phyloP scores from a whole-genome alignment of 2,113 vertebrate genomes.

The Entomyzon cyanotis region DNA sequence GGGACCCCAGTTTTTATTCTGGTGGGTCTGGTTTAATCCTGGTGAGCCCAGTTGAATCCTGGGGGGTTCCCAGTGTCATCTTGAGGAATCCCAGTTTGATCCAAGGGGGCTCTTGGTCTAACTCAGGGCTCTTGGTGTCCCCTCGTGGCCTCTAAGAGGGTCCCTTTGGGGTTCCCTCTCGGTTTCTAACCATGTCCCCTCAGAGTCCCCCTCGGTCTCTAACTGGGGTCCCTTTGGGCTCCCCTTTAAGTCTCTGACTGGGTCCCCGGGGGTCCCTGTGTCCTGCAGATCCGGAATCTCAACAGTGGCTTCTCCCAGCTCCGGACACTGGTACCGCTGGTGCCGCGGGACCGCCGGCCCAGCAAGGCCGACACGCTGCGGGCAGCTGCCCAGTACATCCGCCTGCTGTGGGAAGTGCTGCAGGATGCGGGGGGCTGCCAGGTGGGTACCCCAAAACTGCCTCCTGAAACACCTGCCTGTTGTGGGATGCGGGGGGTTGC shows the following conservation, averaged over 20 bases:
- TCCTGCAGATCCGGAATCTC: neutral
- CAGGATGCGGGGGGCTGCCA: neutral
- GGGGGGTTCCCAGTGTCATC: neutral
- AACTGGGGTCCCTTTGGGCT: neutral
- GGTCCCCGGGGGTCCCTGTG: neutral
- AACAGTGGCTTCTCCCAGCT: neutral
- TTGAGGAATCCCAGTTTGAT: too few species aligned
- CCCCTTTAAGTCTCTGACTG: neutral
- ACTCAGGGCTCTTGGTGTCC: neutral
- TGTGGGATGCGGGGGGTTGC: neutral
- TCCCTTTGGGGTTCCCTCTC: neutral
- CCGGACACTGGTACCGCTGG: neutral
- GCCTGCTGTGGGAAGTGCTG: neutral
- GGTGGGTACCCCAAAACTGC: neutral
- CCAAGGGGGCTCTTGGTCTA: neutral
- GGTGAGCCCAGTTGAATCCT: neutral
- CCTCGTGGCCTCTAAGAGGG: too few species aligned
- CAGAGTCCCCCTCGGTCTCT: too few species aligned
- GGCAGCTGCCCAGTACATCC: neutral
- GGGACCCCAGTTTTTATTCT: rapidly evolving
- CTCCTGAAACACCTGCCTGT: neutral
- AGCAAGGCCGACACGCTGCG: neutral
- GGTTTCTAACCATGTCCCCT: too few species aligned
- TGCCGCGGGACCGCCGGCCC: neutral
- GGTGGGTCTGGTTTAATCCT: neutral